Base-by-base conservation (phyloP, 1,140 invertebrate genomes). In the Acromyrmex charruanus region DNA sequence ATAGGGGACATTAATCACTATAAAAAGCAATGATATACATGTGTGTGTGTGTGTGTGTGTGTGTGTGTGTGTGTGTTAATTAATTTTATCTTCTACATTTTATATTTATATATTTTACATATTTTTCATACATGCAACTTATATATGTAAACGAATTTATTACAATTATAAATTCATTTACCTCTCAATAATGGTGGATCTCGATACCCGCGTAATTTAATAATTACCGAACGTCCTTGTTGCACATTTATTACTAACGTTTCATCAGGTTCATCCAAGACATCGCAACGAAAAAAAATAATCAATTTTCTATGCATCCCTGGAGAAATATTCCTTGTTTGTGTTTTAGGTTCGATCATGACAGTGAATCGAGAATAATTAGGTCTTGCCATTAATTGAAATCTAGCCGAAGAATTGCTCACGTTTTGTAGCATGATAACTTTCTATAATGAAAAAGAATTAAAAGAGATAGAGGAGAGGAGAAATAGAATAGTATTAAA, bases 231-330 rank as follows among this genome's bases (percentile, higher is more conserved):
- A 25, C 85, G 91, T 85, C 92, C 93, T 25, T 89, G 31, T 65
- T 91, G 63, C 10, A 94, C 92, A 31, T 87, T 87, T 25, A 94
- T 4, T 1, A 90, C 16, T 25, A 95, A 39, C 7, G 31, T 39
- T 44, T 94, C 93, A 51, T 90, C 85, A 2, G 69, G 85, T 53
- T 94, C 87, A n/a, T 88, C 85, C 0, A 90, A 68, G n/a, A 65
- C 71, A n/a, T 93, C 80, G 2, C 90, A 87, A 14, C 55, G 69
- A 66, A 93, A 95, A 4, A 39, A n/a, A 25, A 95, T 68, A 10
- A 88, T 77, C 7, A 95, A 77, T 77, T 86, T 91, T 3, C 89
- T 10, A 7, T 80, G 63, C 91, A 95, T 93, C 18, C 94, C 94
- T 5, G 94, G 94, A 0, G 93, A 90, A 18, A 95, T 66, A 90